Evolutionary conservation across 2,888 invertebrate species (phyloP), one percentile per base, ranked within the genome.

Genomic region (Branchellion lobata): DNA sequence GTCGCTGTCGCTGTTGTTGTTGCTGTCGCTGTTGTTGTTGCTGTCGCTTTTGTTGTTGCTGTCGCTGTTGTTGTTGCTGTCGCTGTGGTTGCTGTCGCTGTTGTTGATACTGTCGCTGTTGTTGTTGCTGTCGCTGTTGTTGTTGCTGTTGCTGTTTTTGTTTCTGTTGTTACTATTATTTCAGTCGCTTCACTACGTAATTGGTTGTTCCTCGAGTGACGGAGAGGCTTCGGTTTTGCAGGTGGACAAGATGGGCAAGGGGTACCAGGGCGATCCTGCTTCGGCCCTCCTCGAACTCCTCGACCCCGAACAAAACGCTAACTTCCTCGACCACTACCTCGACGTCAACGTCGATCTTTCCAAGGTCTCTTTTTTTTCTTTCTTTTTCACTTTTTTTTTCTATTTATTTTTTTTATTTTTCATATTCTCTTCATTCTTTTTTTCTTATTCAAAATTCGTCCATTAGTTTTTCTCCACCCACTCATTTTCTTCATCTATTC

Each of bases 301-400:
- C 1, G 99, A 99, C 89, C 99, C 99, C 0, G 99, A 99, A 88
- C 99, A 99, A 88, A 99, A 99, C 89, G 91, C 92, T 1, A 96
- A 98, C 88, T 99, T 99, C 89, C 89, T 99, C 71, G 99, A 99
- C 87, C 98, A 99, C 88, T 99, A 99, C 88, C 88, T 99, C 80
- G 99, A 99, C 88, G 98, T 99, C 21, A 91, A 96, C 0, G 94
- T 99, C 1, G 99, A 99, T 89, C 89, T 99, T 79, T 97, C 98
- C 0, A 94, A 93, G 87, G 91, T 90, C 83, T 65, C 24, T 3
- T 29, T 65, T 3, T 65, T 29, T 11, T 27, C 21, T 5, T 40
- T 40, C 5, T 40, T 40, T 5, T 40, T 40, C 8, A 8, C 14
- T 5, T 40, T 40, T 8, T 40, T 40, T 5, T 40, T 40, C 21